Evolutionary conservation across 2,888 invertebrate genomes (phyloP).

Genomic region (Ischnura elegans): DNA sequence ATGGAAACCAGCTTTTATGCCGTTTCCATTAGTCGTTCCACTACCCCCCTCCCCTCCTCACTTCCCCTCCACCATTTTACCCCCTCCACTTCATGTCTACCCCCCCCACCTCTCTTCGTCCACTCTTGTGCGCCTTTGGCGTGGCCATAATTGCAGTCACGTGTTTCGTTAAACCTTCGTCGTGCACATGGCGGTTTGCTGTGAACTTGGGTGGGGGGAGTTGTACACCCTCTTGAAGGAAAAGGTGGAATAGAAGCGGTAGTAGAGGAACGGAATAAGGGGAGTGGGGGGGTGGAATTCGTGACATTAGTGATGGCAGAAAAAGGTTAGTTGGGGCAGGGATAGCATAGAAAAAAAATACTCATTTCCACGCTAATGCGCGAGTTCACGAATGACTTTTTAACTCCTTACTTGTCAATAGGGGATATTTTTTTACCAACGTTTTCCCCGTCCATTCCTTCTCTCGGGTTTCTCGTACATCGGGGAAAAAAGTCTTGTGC

Average conservation of each 20-base stretch:
- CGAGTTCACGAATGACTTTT: conserved; percentile 53
- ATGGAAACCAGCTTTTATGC: conserved; percentile 6
- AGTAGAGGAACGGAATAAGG: not conserved
- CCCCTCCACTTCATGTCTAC: not conserved
- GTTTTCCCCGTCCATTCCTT: not conserved
- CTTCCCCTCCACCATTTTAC: not conserved
- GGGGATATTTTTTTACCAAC: not conserved
- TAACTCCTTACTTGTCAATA: conserved; percentile 66
- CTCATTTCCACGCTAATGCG: conserved; percentile 47
- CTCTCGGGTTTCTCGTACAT: not conserved
- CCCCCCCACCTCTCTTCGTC: not conserved
- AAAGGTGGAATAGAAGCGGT: not conserved
- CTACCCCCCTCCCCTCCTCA: not conserved
- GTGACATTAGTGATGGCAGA: conserved; percentile 39
- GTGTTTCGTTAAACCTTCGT: conserved; percentile 65
- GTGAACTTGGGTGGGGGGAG: not conserved
- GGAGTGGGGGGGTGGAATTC: not conserved
- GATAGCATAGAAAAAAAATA: not conserved
- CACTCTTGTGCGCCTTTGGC: conserved; percentile 41
- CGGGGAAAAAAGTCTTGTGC: not conserved
- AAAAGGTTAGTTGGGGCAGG: not conserved
- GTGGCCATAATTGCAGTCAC: conserved; percentile 62
- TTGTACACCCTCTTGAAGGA: too few relatives aligned
- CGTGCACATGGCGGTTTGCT: conserved; percentile 53
- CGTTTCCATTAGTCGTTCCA: conserved; percentile 14